These are phyloP conservation scores for Gasteruption jaculator DNA, from an alignment of 2,888 invertebrate genomes.

Conservation along the genomic window DNA sequence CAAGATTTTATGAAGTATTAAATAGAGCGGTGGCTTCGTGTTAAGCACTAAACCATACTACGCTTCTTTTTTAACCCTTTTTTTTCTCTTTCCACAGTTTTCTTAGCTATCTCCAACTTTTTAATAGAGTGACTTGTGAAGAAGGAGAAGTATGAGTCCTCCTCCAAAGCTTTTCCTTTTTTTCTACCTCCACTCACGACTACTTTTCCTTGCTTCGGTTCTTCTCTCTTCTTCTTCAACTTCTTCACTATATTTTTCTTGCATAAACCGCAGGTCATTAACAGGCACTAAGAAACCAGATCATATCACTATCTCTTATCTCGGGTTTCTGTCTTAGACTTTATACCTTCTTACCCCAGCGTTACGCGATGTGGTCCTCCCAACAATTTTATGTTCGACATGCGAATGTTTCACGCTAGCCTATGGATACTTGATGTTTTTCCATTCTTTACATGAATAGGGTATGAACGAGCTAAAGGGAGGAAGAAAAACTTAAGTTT, in stretches of 20 bases:
- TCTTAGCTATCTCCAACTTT: slow-evolving; percentile 36
- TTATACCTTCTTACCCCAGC: slow-evolving; percentile 15
- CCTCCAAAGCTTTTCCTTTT: slow-evolving; percentile 9
- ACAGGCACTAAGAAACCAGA: slow-evolving; percentile 34
- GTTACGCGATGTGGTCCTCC: no score
- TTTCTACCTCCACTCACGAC: background rate
- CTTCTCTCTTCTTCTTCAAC: no score
- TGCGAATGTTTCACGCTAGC: no score
- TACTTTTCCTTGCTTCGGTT: background rate
- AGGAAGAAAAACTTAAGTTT: no score
- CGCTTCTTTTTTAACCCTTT: slow-evolving; percentile 15
- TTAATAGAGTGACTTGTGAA: slow-evolving; percentile 34
- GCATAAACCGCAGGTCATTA: slow-evolving; percentile 44
- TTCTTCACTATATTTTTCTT: slow-evolving; percentile 33
- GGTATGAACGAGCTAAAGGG: no score
- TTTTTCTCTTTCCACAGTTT: no score
- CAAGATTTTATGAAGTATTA: slow-evolving; percentile 36
- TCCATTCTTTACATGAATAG: no score
- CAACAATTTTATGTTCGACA: no score
- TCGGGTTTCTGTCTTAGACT: slow-evolving; percentile 14
- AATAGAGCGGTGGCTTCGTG: slow-evolving; percentile 29
- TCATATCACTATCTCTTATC: slow-evolving; percentile 42
- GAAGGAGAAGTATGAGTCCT: slow-evolving; percentile 12
- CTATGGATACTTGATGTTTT: no score
- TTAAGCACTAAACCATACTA: slow-evolving; percentile 26